A percentile compares a stretch with the other conserved stretches of the same genome.
These are phyloP conservation scores for Lophochroa leadbeateri DNA, from an alignment of 2,113 vertebrate genomes.

Conservation along the genomic window DNA sequence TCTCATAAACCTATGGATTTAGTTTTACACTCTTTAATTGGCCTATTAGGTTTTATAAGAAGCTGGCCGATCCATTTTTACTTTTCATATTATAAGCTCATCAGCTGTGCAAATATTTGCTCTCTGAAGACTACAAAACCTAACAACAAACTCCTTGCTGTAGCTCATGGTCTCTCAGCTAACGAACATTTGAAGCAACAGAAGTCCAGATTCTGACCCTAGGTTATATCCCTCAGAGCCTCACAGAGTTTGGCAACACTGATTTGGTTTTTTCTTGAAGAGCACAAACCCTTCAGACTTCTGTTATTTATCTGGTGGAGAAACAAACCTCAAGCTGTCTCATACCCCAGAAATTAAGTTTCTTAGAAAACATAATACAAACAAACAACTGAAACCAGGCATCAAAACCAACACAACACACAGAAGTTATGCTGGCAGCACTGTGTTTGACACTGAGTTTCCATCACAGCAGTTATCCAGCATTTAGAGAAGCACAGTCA, in stretches of 20 bases:
- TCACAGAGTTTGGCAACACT: neutral
- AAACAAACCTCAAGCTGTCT: neutral
- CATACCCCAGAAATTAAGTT: neutral
- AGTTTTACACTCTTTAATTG: neutral
- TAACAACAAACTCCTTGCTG: neutral
- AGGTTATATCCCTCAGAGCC: neutral
- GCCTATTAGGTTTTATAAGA: neutral
- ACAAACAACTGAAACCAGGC: neutral
- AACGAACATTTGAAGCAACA: neutral
- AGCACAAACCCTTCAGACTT: neutral
- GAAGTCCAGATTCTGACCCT: neutral
- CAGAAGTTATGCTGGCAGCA: neutral
- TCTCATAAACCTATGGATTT: conserved; percentile 8
- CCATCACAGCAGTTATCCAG: neutral
- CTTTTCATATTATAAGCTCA: neutral
- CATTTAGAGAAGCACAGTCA: neutral
- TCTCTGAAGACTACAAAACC: neutral
- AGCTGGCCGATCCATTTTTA: neutral
- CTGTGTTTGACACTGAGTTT: neutral
- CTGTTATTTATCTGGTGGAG: neutral
- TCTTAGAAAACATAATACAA: neutral
- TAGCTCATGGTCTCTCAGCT: neutral
- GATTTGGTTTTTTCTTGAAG: neutral
- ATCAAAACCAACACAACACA: neutral
- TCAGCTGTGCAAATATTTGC: neutral